These are phyloP conservation scores for Corydoras sp. DNA, from an alignment of 2,113 vertebrate genomes.

Conservation along the genomic window DNA sequence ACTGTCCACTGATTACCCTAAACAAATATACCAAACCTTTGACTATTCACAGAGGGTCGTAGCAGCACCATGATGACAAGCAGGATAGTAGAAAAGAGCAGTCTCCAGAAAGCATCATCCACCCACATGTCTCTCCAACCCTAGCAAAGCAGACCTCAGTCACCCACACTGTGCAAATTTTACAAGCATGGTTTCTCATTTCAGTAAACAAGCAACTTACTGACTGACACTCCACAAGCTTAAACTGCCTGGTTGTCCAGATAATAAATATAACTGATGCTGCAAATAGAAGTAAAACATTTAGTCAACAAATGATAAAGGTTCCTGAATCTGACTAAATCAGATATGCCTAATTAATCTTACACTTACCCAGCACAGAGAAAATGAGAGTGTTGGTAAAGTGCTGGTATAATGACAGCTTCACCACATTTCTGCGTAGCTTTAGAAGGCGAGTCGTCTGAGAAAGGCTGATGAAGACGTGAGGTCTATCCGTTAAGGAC, in stretches of 20 bases:
- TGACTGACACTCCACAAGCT: slow-evolving; percentile 73
- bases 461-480: slow-evolving; percentile 83
- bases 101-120: slow-evolving; percentile 84
- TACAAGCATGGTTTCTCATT: background rate
- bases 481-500: slow-evolving; percentile 57
- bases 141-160: slow-evolving; percentile 46
- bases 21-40: slow-evolving; percentile 61
- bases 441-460: slow-evolving; percentile 84
- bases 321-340: background rate
- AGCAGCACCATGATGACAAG: slow-evolving; percentile 85
- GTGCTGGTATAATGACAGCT: slow-evolving; percentile 81
- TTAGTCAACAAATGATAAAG: background rate
- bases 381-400: slow-evolving; percentile 84
- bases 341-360: background rate
- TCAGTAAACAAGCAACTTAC: slow-evolving; percentile 62
- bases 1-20: background rate
- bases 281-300: slow-evolving; percentile 48
- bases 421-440: slow-evolving; percentile 79
- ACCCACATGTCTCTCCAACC: slow-evolving; percentile 84
- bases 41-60: slow-evolving; percentile 83
- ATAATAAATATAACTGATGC: slow-evolving; percentile 80
- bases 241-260: slow-evolving; percentile 77
- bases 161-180: background rate
- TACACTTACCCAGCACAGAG: slow-evolving; percentile 77
- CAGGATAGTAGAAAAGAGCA: slow-evolving; percentile 79